Conservation (phyloP, 2,888 invertebrate species). For the Octonoba sinensis region DNA sequence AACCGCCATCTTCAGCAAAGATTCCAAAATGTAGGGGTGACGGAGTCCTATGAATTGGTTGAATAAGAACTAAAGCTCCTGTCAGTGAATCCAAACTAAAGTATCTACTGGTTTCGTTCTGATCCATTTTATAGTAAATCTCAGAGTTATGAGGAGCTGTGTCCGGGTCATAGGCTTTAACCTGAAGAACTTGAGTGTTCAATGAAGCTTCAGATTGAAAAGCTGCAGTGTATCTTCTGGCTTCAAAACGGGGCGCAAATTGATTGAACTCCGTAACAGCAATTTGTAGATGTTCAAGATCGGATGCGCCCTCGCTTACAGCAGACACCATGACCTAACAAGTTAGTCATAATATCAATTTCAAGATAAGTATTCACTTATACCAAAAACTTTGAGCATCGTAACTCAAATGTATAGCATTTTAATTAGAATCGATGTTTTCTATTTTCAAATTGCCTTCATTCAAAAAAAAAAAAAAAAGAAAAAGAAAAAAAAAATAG, state of each 20-base stretch:
- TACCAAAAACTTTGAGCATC: no score
- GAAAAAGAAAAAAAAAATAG: background rate
- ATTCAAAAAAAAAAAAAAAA: no score
- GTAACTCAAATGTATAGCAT: background rate
- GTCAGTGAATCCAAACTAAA: conserved; percentile 49
- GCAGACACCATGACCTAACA: conserved; percentile 64
- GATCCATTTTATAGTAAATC: conserved; percentile 62
- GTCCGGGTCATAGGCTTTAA: conserved; percentile 62
- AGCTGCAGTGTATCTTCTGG: conserved; percentile 38
- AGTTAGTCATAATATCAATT: background rate
- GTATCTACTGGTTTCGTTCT: conserved; percentile 41
- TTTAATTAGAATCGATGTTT: no score
- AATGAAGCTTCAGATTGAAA: conserved; percentile 34
- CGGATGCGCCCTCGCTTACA: conserved; percentile 35
- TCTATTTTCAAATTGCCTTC: background rate
- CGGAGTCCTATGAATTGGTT: conserved; percentile 32
- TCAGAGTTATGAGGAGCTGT: conserved; percentile 58
- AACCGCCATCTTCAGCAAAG: conserved; percentile 66
- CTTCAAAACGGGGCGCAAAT: conserved; percentile 58
- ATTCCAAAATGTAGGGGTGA: conserved; percentile 42
- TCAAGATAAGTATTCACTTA: no score
- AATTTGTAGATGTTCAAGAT: conserved; percentile 54
- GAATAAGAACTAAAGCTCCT: conserved; percentile 53
- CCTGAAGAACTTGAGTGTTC: conserved; percentile 37
- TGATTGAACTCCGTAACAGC: conserved; percentile 64